Conservation (phyloP, 2,113 vertebrate genomes). For the Orycteropus afer region DNA sequence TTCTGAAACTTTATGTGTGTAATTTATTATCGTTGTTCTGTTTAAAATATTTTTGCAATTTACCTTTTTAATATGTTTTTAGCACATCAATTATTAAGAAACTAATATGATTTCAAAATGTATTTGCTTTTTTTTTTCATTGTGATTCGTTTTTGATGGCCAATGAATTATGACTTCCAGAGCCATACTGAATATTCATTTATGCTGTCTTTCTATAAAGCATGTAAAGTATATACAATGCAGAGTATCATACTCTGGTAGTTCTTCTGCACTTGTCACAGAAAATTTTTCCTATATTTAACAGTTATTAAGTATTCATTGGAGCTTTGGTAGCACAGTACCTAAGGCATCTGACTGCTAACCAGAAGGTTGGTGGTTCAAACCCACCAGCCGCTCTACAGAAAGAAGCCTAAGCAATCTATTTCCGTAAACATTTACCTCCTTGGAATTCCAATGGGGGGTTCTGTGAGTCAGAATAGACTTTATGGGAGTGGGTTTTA, state of each 20-base stretch:
- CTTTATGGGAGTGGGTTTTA: too few relatives aligned
- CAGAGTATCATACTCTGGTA: fast-evolving
- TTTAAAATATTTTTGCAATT: neutral
- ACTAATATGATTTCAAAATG: neutral
- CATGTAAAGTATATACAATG: fast-evolving
- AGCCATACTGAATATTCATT: neutral
- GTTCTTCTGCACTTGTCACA: neutral
- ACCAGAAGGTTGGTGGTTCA: too few relatives aligned
- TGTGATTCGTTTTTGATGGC: neutral
- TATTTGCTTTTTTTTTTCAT: neutral
- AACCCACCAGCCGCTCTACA: too few relatives aligned
- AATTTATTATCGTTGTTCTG: neutral
- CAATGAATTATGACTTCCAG: neutral
- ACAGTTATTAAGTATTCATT: neutral
- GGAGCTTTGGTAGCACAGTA: too few relatives aligned
- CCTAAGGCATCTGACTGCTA: too few relatives aligned
- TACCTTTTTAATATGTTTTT: neutral
- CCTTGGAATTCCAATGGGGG: too few relatives aligned
- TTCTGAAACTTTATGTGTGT: neutral
- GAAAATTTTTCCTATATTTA: neutral
- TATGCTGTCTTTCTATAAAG: neutral
- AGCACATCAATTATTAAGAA: neutral
- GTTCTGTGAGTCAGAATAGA: too few relatives aligned
- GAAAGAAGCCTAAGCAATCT: too few relatives aligned
- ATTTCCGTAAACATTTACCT: too few relatives aligned